A percentile compares a stretch with the other conserved stretches of the same genome.
phyloP scores from a whole-genome alignment of 2,113 vertebrate genomes.

The Bos javanicus region DNA sequence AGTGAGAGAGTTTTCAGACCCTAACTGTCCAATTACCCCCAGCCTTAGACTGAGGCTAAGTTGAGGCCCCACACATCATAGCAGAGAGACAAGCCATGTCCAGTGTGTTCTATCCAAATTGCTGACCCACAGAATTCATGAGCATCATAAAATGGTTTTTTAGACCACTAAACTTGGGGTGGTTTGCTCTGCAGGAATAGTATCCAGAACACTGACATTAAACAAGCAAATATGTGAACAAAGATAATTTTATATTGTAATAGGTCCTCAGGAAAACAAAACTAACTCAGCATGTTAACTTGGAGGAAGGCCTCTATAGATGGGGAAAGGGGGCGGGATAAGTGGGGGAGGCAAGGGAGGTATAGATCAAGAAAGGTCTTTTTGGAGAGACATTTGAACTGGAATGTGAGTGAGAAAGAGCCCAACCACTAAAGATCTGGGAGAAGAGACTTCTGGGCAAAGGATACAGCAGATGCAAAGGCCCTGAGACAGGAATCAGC shows the following conservation, averaged over 20 bases:
- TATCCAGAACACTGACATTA: background rate
- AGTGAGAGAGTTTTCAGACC: background rate
- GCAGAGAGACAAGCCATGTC: background rate
- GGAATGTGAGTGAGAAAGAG: background rate
- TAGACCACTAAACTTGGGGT: background rate
- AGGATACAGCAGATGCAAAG: background rate
- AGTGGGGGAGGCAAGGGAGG: background rate
- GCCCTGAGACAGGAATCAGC: background rate
- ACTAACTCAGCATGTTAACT: background rate
- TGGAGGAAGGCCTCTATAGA: background rate
- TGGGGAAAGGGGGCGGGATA: background rate
- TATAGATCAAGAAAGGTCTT: background rate
- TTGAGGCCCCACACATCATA: background rate
- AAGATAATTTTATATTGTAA: background rate
- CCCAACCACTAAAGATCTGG: background rate
- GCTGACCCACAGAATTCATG: background rate
- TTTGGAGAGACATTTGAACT: background rate
- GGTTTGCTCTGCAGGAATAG: background rate
- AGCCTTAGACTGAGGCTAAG: background rate
- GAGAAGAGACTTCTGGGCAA: background rate
- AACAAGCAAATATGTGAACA: background rate
- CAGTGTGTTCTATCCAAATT: background rate
- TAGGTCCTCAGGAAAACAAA: background rate
- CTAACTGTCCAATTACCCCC: background rate
- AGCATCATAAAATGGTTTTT: background rate